phyloP scores from a whole-genome alignment of 2,113 vertebrate genomes.

The Rhinopithecus roxellana region DNA sequence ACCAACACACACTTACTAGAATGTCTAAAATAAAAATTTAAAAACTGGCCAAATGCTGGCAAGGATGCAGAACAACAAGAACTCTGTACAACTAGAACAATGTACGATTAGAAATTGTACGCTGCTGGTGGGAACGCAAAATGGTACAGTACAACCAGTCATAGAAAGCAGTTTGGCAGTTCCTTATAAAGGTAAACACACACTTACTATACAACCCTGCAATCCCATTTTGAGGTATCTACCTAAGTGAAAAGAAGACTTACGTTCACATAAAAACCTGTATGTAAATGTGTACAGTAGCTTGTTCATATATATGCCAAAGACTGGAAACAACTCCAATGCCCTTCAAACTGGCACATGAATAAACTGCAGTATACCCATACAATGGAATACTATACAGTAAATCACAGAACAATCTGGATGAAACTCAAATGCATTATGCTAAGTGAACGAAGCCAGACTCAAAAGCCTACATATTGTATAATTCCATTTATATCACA shows the following conservation, averaged over 20 bases:
- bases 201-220: not conserved
- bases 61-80: not conserved
- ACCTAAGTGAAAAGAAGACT: not conserved
- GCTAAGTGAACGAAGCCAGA: not conserved
- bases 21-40: constrained; percentile 6
- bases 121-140: not conserved
- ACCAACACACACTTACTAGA: not conserved
- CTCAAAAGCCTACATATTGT: not conserved
- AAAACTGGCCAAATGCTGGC: not conserved
- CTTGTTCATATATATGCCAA: not conserved
- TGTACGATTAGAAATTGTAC: not conserved
- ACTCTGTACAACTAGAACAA: not conserved
- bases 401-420: not conserved
- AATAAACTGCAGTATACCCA: not conserved
- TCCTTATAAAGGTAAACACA: not conserved
- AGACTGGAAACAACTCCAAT: not conserved
- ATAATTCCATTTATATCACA: not conserved
- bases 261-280: not conserved
- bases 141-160: not conserved
- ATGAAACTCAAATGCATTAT: not conserved
- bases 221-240: not conserved
- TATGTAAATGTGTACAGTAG: not conserved
- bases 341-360: not conserved
- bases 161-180: not conserved
- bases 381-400: not conserved